Evolutionary conservation across 2,888 invertebrate genomes (phyloP).

Genomic region (Calliopum simillimum): DNA sequence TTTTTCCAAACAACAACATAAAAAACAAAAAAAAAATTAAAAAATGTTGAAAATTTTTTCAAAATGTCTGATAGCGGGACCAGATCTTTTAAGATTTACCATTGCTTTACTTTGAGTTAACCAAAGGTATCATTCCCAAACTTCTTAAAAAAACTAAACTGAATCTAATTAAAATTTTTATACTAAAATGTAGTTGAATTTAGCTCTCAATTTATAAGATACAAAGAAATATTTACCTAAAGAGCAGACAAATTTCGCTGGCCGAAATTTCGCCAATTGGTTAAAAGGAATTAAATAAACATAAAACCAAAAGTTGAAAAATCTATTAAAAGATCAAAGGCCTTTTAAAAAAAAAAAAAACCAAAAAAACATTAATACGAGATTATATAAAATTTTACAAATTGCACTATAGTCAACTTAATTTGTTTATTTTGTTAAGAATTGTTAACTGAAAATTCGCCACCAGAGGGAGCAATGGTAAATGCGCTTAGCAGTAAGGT

Average conservation of each 20-base stretch:
- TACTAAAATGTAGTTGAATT: too few species aligned
- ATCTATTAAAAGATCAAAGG: too few species aligned
- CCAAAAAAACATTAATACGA: too few species aligned
- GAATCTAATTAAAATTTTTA: too few species aligned
- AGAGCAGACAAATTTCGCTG: conserved; percentile 44
- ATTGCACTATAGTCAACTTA: background rate
- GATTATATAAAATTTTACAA: background rate
- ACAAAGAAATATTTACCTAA: background rate
- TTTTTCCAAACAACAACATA: conserved; percentile 49
- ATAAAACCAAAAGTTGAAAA: background rate
- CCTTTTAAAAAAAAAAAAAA: background rate
- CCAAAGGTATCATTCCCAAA: background rate
- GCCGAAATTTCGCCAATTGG: conserved; percentile 42
- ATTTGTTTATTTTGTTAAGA: background rate
- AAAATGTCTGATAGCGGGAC: conserved; percentile 69
- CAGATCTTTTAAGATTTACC: conserved; percentile 69
- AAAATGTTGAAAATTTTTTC: conserved; percentile 65
- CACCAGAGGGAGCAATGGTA: conserved; percentile 65
- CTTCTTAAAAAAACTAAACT: background rate
- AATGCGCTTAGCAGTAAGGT: conserved; percentile 68
- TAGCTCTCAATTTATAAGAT: too few species aligned
- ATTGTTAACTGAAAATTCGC: background rate
- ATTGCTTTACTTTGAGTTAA: conserved; percentile 56
- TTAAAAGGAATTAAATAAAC: background rate
- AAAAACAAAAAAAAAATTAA: conserved; percentile 50